Evolutionary conservation across 2,888 invertebrate species (phyloP), one percentile per base, ranked within the genome.

Genomic region (Uloborus plumipes): DNA sequence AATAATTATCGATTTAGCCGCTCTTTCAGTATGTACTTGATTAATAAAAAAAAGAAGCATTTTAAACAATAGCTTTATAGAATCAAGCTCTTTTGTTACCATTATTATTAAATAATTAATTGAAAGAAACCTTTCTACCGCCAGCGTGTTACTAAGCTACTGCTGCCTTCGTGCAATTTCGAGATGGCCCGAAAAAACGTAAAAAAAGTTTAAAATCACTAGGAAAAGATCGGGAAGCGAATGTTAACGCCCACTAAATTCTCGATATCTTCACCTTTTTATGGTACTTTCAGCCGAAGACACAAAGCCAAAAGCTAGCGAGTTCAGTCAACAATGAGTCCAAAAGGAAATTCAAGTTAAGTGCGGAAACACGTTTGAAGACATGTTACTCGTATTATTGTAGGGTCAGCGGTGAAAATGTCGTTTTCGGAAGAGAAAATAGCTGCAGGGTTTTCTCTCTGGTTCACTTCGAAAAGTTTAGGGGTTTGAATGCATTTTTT

Each of bases 321-420:
- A 20, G 18, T 26, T 62, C 64, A 64, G 72, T 73, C 72, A 73
- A 73, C 72, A 73, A 73, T 64, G 72, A 73, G 53, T 73, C 72
- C 62, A 53, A 73, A 64, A 73, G 62, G 72, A 73, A 73, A 73
- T 73, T 64, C 62, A 73, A 73, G 64, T 73, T 64, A 73, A 73
- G 64, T 73, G 64, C 72, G 64, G 64, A 73, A 73, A 73, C 64
- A 73, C 62, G 72, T 73, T 73, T 73, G 72, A 73, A 53, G 72
- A 73, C 53, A 73, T 53, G 64, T 51, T 64, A 26, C 26, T 26
- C 26, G 26, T 26, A 73, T 53, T 73, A 64, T 73, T 73, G 72
- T 53, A 73, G 50, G 58, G 50, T 71, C 71, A 71, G 61, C 22
- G 31, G 50, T 39, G 18, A 50, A 71, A 71, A 71, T 26, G 49